These are phyloP conservation scores for Microchirus variegatus DNA, from an alignment of 2,797 vertebrate genomes.

Conservation along the genomic window DNA sequence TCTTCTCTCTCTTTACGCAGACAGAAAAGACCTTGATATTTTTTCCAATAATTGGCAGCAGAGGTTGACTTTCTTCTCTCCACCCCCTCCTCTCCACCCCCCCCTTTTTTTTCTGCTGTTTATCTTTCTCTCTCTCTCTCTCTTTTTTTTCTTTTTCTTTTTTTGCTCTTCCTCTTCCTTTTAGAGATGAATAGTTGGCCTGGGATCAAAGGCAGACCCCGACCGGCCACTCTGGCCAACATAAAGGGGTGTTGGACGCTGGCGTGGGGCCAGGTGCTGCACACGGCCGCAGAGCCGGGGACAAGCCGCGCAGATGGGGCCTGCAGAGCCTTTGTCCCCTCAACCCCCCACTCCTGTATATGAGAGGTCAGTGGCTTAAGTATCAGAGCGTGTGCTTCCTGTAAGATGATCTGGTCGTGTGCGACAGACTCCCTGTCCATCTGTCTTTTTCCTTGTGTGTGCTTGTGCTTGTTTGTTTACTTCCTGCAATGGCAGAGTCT, in stretches of 20 bases:
- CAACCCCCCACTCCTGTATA: slow-evolving; percentile 59
- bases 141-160: slow-evolving; percentile 26
- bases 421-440: slow-evolving; percentile 52
- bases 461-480: slow-evolving; percentile 38
- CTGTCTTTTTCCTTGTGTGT: slow-evolving; percentile 18
- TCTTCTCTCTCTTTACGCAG: slow-evolving; percentile 73
- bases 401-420: slow-evolving; percentile 69
- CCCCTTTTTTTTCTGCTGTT: slow-evolving; percentile 26
- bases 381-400: slow-evolving; percentile 78
- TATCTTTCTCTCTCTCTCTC: slow-evolving; percentile 39
- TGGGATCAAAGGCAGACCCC: slow-evolving; percentile 90
- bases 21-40: slow-evolving; percentile 86
- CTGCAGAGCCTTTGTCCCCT: slow-evolving; percentile 48
- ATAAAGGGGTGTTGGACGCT: slow-evolving; percentile 87
- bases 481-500: slow-evolving; percentile 25
- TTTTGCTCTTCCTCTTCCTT: slow-evolving; percentile 81
- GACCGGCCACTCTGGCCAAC: slow-evolving; percentile 85
- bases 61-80: slow-evolving; percentile 81
- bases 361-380: slow-evolving; percentile 83
- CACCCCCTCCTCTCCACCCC: not conserved
- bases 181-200: slow-evolving; percentile 96
- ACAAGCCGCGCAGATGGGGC: slow-evolving; percentile 84
- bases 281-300: slow-evolving; percentile 76
- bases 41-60: slow-evolving; percentile 95
- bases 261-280: slow-evolving; percentile 82